Evolutionary conservation across 2,888 invertebrate genomes (phyloP).

Genomic region (Glaucopsyche alexis): DNA sequence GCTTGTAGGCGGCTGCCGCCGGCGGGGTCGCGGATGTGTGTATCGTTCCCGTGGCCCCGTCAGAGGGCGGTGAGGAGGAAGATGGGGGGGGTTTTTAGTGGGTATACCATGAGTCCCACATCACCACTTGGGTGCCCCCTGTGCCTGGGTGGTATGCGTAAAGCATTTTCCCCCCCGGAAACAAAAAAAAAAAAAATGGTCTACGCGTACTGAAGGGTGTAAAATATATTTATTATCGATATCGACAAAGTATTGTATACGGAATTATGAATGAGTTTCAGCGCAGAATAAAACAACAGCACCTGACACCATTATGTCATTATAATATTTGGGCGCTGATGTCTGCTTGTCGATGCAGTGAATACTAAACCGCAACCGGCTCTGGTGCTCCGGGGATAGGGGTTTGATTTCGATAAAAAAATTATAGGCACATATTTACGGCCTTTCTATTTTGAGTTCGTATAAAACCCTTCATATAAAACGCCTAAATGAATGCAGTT

Average conservation of each 20-base stretch:
- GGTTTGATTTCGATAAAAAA: conserved; percentile 49
- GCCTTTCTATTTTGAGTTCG: conserved; percentile 48
- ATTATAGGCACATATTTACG: conserved; percentile 68
- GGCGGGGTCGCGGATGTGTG: no score
- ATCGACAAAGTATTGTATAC: conserved; percentile 37
- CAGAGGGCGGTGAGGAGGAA: no score
- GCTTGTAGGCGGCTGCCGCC: no score
- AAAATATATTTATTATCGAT: conserved; percentile 38
- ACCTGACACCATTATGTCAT: conserved; percentile 78
- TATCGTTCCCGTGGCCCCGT: no score
- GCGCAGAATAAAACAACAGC: conserved; percentile 60
- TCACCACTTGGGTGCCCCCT: no score
- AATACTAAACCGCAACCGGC: conserved; percentile 63
- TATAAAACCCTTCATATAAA: no score
- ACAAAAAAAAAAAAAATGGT: no score
- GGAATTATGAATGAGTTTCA: conserved; percentile 32
- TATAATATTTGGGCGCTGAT: conserved; percentile 79
- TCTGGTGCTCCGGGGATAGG: conserved; percentile 46
- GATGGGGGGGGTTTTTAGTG: no score
- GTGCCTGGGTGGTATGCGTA: no score
- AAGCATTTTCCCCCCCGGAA: no score
- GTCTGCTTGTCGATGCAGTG: conserved; percentile 77
- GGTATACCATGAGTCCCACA: no score
- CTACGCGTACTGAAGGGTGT: background rate
- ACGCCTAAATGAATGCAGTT: no score